A percentile compares a stretch with the other conserved stretches of the same genome.
Evolutionary conservation across 2,797 vertebrate species (phyloP).

Genomic region (Acrossocheilus fasciatus): DNA sequence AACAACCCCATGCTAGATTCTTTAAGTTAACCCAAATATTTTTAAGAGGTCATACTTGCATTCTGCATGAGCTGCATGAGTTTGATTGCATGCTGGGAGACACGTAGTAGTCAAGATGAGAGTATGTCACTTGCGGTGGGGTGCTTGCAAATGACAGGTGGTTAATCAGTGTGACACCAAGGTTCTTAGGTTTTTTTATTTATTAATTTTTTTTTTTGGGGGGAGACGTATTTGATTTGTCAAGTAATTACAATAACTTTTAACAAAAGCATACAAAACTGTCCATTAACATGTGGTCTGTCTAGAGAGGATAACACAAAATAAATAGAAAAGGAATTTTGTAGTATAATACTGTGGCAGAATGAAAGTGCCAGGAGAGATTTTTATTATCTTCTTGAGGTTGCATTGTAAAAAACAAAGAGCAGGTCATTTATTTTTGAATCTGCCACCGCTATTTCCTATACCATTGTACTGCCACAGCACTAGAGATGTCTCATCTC

Average conservation of each 20-base stretch:
- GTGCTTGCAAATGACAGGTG: conserved; percentile 11
- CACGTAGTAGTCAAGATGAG: neutral
- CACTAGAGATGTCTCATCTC: neutral
- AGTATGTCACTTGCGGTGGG: neutral
- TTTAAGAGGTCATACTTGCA: neutral
- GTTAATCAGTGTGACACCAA: neutral
- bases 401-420: neutral
- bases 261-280: neutral
- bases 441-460: neutral
- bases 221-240: neutral
- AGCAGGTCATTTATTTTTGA: neutral
- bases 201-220: too few species aligned
- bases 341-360: neutral
- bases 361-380: neutral
- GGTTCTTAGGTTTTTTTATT: neutral
- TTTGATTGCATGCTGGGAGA: neutral
- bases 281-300: neutral
- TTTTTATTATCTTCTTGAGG: neutral
- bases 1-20: neutral
- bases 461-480: neutral
- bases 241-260: neutral
- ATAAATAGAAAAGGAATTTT: neutral
- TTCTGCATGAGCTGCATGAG: neutral
- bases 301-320: neutral
- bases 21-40: neutral